Base-by-base conservation (phyloP, 2,113 vertebrate species). In the Ceuthmochares aereus region DNA sequence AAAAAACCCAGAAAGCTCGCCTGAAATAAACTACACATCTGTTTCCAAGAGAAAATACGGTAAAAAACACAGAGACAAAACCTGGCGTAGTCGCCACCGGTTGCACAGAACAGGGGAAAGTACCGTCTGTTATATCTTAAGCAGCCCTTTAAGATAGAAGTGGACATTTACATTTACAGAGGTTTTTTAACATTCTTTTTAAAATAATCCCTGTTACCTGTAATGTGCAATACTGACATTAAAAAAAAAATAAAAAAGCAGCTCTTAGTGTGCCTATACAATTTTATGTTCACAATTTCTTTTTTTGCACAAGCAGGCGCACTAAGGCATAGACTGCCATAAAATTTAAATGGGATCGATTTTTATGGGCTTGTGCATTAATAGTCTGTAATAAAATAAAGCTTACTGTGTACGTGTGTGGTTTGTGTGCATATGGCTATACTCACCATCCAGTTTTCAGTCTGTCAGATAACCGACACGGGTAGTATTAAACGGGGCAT, bases 21-120 rank as follows among this genome's bases (percentile, higher is more conserved):
- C 70, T 90, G 91, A 95, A 96, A 94, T 84, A 90, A 96, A 88
- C 73, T 43, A 77, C 80, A 93, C 97, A 95, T 93, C 93, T 97
- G 95, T 94, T 95, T 94, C 56, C 73, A 82, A 70, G 86, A 72
- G 45, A 69, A 95, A 96, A 78, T 67, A 86, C 10, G 52, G 91
- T 79, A 42, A 87, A 81, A 87, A 64, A 84, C 77, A 80, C 34
- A 37, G 25, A 63, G 49, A 18, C 52, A 85, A 76, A 85, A 88
- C 12, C 49, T 49, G 59, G 70, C 14, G 34, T 51, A 43, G 75
- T 59, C 32, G 36, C 77, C 84, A 37, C 62, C 43, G 87, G 52
- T 75, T 58, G 36, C 62, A 40, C 2, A 26, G 32, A 23, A 23
- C 26, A 29, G 16, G 17, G 13, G 22, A 55, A 94, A 94, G 43